Conservation (phyloP, 2,888 invertebrate genomes). For the Cheilosia scutellata region DNA sequence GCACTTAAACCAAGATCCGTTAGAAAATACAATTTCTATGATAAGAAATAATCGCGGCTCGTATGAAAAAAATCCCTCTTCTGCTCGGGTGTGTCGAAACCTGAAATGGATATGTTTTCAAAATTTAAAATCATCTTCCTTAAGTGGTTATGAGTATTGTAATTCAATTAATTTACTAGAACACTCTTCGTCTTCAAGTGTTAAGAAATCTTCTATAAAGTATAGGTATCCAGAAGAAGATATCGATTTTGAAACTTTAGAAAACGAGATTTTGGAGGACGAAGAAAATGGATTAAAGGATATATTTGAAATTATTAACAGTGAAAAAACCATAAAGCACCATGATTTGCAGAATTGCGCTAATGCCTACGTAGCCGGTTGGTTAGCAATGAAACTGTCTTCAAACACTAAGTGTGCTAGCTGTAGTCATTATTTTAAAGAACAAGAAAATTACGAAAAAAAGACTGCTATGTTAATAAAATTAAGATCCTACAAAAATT, state of each 20-base stretch:
- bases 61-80: neutral
- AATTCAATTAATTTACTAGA: neutral
- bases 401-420: no score
- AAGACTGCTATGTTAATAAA: neutral
- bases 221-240: no score
- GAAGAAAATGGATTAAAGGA: neutral
- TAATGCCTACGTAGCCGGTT: neutral
- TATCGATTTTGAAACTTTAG: neutral
- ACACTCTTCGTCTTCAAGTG: neutral
- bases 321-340: neutral
- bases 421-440: neutral
- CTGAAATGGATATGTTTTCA: no score
- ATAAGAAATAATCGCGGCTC: conserved; percentile 10
- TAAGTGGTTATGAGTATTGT: neutral
- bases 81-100: no score
- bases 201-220: neutral
- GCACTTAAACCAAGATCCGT: conserved; percentile 13
- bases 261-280: no score
- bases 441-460: neutral
- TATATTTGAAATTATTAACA: no score
- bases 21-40: conserved; percentile 27
- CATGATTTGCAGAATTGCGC: neutral
- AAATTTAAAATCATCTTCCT: no score
- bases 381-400: neutral
- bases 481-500: neutral